phyloP scores from a whole-genome alignment of 2,797 vertebrate genomes.

The Cossypha heuglini region DNA sequence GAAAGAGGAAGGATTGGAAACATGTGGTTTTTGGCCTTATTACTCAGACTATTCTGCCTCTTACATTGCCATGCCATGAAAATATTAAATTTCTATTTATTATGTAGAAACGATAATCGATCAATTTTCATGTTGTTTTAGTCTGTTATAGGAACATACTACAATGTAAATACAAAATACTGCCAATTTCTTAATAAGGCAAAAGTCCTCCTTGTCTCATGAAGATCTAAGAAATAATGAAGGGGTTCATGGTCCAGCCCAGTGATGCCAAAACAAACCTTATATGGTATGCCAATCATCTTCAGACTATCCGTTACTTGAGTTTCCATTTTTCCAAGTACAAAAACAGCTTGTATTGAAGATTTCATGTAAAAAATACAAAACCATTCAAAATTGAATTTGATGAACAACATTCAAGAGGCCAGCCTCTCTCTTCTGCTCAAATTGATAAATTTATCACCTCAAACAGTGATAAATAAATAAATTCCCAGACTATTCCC shows the following conservation, averaged over 20 bases:
- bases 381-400: background rate
- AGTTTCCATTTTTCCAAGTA: background rate
- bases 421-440: background rate
- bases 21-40: background rate
- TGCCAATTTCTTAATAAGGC: background rate
- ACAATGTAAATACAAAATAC: background rate
- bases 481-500: conserved; percentile 37
- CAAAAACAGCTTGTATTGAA: background rate
- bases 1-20: background rate
- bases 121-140: background rate
- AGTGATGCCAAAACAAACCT: background rate
- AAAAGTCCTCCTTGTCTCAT: background rate
- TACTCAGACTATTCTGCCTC: background rate
- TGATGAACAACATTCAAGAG: background rate
- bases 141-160: background rate
- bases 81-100: background rate
- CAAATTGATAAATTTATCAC: conserved; percentile 18
- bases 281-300: background rate
- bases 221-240: background rate
- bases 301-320: background rate
- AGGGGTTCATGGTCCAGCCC: background rate
- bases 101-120: background rate
- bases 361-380: background rate
- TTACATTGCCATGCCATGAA: background rate
- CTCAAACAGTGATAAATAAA: conserved; percentile 40